Conservation (phyloP, 2,888 invertebrate species). For the Drosophila putrida region DNA sequence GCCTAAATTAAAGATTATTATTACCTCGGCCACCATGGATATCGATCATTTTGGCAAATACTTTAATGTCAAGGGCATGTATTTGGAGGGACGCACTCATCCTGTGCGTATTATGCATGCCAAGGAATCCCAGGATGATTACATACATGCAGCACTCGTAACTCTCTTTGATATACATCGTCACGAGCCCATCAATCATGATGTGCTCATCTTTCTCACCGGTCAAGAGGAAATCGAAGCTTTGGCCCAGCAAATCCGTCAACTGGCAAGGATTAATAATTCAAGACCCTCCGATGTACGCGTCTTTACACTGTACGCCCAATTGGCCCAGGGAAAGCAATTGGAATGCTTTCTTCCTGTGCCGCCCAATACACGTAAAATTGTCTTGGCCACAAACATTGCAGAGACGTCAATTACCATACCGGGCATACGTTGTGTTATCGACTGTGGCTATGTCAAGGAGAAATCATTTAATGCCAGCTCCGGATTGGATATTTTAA, state of each 20-base stretch:
- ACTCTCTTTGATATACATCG: conserved; percentile 96
- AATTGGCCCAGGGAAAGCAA: conserved; percentile 94
- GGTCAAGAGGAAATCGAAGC: conserved; percentile 99
- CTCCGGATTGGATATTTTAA: conserved; percentile 93
- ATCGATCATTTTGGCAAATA: conserved; percentile 96
- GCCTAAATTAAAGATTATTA: conserved; percentile 90
- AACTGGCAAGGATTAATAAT: conserved; percentile 87
- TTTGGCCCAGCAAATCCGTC: conserved; percentile 90
- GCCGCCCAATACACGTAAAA: conserved; percentile 92
- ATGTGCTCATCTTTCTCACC: conserved; percentile 96
- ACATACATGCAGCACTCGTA: conserved; percentile 92
- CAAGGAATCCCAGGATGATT: conserved; percentile 91
- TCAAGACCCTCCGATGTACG: conserved; percentile 88
- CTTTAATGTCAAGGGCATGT: conserved; percentile 94
- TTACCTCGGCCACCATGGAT: conserved; percentile 99
- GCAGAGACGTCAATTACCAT: conserved; percentile 99
- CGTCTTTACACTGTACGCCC: conserved; percentile 96
- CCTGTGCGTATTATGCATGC: conserved; percentile 92
- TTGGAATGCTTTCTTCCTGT: conserved; percentile 93
- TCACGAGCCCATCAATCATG: conserved; percentile 92
- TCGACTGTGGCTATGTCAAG: conserved; percentile 97
- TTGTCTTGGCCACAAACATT: conserved; percentile 98
- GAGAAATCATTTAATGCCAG: conserved; percentile 92
- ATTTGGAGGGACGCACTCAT: conserved; percentile 95
- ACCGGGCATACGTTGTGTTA: conserved; percentile 94